phyloP scores from a whole-genome alignment of 2,888 invertebrate genomes.

The Papilio elwesi region DNA sequence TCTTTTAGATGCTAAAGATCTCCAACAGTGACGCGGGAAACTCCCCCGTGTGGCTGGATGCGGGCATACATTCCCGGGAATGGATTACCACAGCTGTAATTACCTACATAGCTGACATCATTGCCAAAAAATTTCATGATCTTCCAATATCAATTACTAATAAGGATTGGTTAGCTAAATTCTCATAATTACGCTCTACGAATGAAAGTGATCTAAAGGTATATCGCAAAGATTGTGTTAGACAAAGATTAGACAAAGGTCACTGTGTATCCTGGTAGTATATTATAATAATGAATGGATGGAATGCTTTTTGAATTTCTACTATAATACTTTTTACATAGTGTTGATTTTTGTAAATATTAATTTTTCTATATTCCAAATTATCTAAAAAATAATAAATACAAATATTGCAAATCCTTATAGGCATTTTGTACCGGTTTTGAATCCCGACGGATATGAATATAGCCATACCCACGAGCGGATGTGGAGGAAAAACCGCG shows the following conservation, averaged over 20 bases:
- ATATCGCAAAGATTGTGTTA: neutral
- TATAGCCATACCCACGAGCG: constrained; percentile 92
- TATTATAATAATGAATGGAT: no score
- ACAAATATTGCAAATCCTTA: constrained; percentile 27
- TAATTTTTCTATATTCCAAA: no score
- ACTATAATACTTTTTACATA: no score
- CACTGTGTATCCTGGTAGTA: no score
- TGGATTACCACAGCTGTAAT: constrained; percentile 94
- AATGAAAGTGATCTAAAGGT: neutral
- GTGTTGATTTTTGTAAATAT: no score
- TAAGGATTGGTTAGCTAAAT: constrained; percentile 88
- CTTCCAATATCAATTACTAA: constrained; percentile 88
- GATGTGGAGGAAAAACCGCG: constrained; percentile 92
- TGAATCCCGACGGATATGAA: constrained; percentile 96
- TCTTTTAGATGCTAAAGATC: constrained; percentile 83
- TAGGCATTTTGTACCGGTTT: constrained; percentile 88
- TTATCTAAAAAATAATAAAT: neutral
- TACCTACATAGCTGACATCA: constrained; percentile 89
- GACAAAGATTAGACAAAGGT: neutral
- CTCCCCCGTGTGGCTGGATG: constrained; percentile 89
- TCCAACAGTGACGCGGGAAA: constrained; percentile 88
- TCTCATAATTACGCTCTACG: neutral
- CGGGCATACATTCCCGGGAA: constrained; percentile 94
- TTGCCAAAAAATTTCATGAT: constrained; percentile 88
- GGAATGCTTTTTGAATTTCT: no score